A percentile compares a stretch with the other conserved stretches of the same genome.
phyloP scores from a whole-genome alignment of 2,113 vertebrate species.

The Corythoichthys haematopterus region DNA sequence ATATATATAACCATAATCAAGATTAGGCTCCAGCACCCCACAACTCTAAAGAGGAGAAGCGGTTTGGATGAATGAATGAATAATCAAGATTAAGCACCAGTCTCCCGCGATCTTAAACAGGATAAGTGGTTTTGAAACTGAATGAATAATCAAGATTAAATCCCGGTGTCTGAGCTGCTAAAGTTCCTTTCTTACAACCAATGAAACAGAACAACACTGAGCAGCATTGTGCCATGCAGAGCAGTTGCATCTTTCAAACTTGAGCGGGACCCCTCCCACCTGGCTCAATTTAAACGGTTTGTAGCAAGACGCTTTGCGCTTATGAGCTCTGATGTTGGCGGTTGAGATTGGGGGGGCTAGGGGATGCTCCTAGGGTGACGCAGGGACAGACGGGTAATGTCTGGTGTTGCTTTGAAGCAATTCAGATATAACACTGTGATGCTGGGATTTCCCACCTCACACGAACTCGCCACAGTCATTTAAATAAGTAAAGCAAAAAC shows the following conservation, averaged over 20 bases:
- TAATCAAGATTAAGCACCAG: too few species aligned
- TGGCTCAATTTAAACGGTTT: conserved; percentile 80
- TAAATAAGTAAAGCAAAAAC: background rate
- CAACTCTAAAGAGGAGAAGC: too few species aligned
- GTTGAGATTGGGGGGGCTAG: background rate
- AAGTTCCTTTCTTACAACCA: background rate
- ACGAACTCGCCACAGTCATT: conserved; percentile 19
- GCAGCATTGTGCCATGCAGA: background rate
- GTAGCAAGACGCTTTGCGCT: conserved; percentile 71
- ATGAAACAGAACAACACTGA: background rate
- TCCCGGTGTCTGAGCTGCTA: background rate
- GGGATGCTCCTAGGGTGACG: conserved; percentile 3
- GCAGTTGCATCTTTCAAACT: conserved; percentile 60
- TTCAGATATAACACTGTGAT: conserved; percentile 23
- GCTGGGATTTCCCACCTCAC: conserved; percentile 72
- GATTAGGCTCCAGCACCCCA: background rate
- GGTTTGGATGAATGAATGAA: too few species aligned
- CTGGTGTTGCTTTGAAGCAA: background rate
- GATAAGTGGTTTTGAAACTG: too few species aligned
- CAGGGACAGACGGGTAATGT: background rate
- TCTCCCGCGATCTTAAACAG: too few species aligned
- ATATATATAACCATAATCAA: background rate
- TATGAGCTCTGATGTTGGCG: conserved; percentile 22
- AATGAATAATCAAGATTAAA: background rate
- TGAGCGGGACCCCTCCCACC: conserved; percentile 33